Base-by-base conservation (phyloP, 1,140 invertebrate species). In the Pectinophora gossypiella region DNA sequence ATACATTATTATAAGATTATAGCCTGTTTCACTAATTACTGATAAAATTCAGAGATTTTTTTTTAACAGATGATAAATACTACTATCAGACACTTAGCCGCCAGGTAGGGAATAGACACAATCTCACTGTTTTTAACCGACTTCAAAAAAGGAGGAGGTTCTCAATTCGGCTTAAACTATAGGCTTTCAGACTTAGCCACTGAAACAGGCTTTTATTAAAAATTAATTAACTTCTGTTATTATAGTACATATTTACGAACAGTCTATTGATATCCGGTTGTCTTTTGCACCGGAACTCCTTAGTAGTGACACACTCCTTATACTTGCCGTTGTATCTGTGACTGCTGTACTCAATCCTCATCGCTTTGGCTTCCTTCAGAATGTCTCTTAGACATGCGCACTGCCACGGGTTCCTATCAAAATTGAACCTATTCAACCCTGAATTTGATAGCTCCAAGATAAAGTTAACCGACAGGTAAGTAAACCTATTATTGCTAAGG, bases 341-440 rank as follows among this genome's bases (percentile, higher is more conserved):
- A 43, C 43, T 49, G 50, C 77, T 84, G 23, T 85, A 84, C 3
- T 54, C 27, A 16, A 85, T 69, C 9, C 49, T 44, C 20, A 58
- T 57, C 3, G 49, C 61, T 23, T 76, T 77, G 0, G 84, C 62
- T 59, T 86, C 83, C 13, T 65, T 56, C 0, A 84, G n/a, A 7
- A 81, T 32, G 21, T 79, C 66, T 19, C 54, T 59, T 5, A 86
- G 50, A 48, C 83, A 86, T 4, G 67, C 51, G 64, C 83, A 86
- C 19, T 86, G 80, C 80, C 80, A 84, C 2, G 83, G 83, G 49
- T 86, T 86, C 6, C 75, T 59, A n/a, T 73, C 68, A n/a, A 86
- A 78, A 38, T 66, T 73, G 46, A 84, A 80, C 21, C 79, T 79
- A 4, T 54, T 68, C 9, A 86, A 47, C 2, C 80, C 79, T 13